These are phyloP conservation scores for Rhadina sibilatrix DNA, from an alignment of 2,113 vertebrate species.

Conservation along the genomic window DNA sequence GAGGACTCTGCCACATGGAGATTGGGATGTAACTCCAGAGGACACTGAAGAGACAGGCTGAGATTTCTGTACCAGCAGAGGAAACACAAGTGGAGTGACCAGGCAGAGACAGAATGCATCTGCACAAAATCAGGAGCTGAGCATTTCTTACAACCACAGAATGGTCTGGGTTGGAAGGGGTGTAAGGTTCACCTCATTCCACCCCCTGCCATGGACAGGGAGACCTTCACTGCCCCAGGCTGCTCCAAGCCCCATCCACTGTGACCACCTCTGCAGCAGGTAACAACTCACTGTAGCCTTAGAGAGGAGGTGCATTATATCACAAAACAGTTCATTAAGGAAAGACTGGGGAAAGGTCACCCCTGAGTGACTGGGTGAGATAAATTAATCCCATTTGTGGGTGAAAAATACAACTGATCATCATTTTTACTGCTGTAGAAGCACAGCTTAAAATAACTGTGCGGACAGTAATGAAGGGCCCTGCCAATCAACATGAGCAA, in stretches of 20 bases:
- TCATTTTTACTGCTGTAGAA: neutral
- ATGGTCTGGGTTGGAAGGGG: neutral
- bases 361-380: neutral
- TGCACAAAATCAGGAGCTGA: neutral
- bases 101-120: neutral
- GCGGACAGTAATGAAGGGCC: neutral
- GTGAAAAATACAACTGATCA: neutral
- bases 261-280: neutral
- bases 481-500: neutral
- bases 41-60: neutral
- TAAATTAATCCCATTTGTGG: neutral
- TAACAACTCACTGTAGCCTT: neutral
- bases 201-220: neutral
- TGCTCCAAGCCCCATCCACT: neutral
- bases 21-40: neutral
- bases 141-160: neutral
- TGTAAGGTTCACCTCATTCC: neutral
- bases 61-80: neutral
- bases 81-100: neutral
- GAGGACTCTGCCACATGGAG: neutral
- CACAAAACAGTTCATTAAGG: neutral
- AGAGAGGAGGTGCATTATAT: neutral
- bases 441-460: neutral
- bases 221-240: neutral
- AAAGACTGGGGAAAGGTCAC: neutral